Evolutionary conservation across 1,140 invertebrate genomes (phyloP).

Genomic region (Drosophila rufa): DNA sequence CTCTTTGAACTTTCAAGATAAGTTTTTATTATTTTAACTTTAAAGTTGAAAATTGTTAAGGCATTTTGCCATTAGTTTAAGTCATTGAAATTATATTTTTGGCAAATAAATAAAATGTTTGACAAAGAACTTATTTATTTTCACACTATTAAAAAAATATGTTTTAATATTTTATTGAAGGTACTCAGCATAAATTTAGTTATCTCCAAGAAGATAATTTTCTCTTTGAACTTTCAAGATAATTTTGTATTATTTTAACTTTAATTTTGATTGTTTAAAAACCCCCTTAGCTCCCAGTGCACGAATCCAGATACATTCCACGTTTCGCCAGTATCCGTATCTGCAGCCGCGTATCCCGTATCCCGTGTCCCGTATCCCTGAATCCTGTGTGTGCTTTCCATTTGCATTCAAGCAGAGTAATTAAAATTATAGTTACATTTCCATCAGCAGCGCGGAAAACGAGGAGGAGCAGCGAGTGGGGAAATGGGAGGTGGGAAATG

Average conservation of each 20-base stretch:
- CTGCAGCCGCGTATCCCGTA: conserved; percentile 17
- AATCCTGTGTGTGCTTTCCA: conserved; percentile 31
- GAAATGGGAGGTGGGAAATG: not conserved
- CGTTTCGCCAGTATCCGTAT: conserved; percentile 17
- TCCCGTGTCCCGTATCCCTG: conserved; percentile 4
- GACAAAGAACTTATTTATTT: too few relatives aligned
- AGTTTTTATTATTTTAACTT: too few relatives aligned
- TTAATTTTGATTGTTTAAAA: not conserved
- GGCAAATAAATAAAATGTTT: too few relatives aligned
- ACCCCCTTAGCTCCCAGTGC: not conserved
- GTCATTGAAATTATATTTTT: too few relatives aligned
- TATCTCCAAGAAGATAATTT: too few relatives aligned
- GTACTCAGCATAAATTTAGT: too few relatives aligned
- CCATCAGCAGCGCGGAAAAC: conserved; percentile 45
- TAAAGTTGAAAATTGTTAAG: too few relatives aligned
- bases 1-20: too few relatives aligned
- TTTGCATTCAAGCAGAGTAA: conserved; percentile 67
- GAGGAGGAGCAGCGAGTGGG: conserved; percentile 2
- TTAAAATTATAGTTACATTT: conserved; percentile 78
- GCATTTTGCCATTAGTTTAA: too few relatives aligned
- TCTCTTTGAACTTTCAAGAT: too few relatives aligned
- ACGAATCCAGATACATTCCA: conserved; percentile 21
- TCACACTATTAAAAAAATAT: too few relatives aligned
- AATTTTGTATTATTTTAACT: not conserved
- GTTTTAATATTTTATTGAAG: too few relatives aligned